Evolutionary conservation across 2,113 vertebrate genomes (phyloP), one percentile per base, ranked within the genome.

Genomic region (Lophotis ruficrista): DNA sequence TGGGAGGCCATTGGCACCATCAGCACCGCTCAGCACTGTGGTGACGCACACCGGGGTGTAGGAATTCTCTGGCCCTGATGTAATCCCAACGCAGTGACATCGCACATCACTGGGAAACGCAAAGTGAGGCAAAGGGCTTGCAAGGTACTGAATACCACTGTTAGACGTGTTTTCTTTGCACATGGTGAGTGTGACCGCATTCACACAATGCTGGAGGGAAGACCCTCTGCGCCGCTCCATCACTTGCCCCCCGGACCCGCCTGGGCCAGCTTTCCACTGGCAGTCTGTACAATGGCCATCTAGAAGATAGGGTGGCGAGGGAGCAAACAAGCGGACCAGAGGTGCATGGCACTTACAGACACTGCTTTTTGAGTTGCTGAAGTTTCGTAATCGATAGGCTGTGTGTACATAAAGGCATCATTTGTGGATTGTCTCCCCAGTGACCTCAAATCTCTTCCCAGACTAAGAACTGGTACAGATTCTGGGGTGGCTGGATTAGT

Each of bases 301-400:
- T 30, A 33, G 51, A 37, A 77, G 47, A 25, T 3, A 10, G 30
- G 24, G 33, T 57, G 57, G 10, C 35, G 10, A 31, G 35, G 57
- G 35, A 57, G 21, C 33, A 41, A 25, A 50, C 23, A 41, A 66
- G 37, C 23, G 54, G 35, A n/a, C 18, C n/a, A 37, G 57, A 28
- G 41, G 31, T 8, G 19, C 22, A 6, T 15, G n/a, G 20, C 19
- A 21, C 31, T 65, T 18, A 18, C 12, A 31, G 33, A 23, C 12
- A 15, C 17, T 15, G 1, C 31, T n/a, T 50, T 35, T 4, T 51
- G 48, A 66, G 43, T 11, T 0, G 0, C 14, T 70, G 41, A 68
- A 51, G 30, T 47, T 61, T 31, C 23, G 3, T 22, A 30, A 45
- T 33, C 33, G 31, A 14, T 15, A 58, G 21, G 37, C 4, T 53